These are phyloP conservation scores for Hyposoter didymator DNA, from an alignment of 2,888 invertebrate genomes.

Conservation along the genomic window DNA sequence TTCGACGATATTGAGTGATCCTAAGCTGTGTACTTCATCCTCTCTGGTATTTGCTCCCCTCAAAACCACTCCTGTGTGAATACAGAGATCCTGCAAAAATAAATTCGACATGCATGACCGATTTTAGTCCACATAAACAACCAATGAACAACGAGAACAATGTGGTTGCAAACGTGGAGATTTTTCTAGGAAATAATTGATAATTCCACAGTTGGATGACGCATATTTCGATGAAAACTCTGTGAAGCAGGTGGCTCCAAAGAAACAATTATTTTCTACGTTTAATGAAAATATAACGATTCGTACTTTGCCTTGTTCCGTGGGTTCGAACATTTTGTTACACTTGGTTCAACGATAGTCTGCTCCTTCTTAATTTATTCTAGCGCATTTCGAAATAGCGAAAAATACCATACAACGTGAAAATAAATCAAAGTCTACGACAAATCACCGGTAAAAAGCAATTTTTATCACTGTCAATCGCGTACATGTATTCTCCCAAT, in stretches of 20 bases:
- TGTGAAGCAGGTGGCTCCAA: not conserved
- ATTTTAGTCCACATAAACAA: conserved; percentile 5
- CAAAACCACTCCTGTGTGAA: conserved; percentile 92
- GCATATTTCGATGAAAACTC: conserved; percentile 23
- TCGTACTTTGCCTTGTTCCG: conserved; percentile 81
- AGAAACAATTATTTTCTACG: not conserved
- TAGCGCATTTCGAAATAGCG: conserved; percentile 55
- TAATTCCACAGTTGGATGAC: not conserved
- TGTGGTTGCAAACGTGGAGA: not conserved
- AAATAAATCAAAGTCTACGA: conserved; percentile 7
- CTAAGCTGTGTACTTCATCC: conserved; percentile 88
- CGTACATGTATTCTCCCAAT: conserved; percentile 26
- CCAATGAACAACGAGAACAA: not conserved
- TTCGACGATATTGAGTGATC: conserved; percentile 89
- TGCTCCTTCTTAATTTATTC: conserved; percentile 7
- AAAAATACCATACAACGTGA: conserved; percentile 4
- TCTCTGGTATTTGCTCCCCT: conserved; percentile 86
- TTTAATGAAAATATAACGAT: conserved; percentile 41
- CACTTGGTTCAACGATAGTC: conserved; percentile 6
- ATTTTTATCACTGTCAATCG: conserved; percentile 47
- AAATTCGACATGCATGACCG: not conserved
- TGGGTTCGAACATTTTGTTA: conserved; percentile 80
- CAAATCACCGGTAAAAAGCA: conserved; percentile 40
- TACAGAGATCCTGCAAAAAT: conserved; percentile 88
- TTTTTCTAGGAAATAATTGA: not conserved